These are phyloP conservation scores for Drosophila eohydei DNA, from an alignment of 2,888 invertebrate species.

Conservation along the genomic window DNA sequence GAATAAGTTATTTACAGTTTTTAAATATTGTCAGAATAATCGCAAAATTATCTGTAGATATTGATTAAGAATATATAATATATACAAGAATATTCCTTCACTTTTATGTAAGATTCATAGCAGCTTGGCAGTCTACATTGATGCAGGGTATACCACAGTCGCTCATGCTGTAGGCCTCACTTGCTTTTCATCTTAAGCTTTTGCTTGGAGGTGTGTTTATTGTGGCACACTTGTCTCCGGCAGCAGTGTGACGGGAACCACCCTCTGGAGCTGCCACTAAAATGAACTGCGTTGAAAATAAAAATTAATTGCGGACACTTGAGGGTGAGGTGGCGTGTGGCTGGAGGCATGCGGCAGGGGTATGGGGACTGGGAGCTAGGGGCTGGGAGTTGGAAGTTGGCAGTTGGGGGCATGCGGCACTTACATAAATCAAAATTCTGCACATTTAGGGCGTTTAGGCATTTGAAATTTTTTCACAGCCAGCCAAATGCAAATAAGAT, in stretches of 20 bases:
- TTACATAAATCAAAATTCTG: conserved; percentile 65
- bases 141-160: conserved; percentile 19
- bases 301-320: conserved; percentile 60
- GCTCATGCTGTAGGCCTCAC: neutral
- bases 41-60: too few relatives aligned
- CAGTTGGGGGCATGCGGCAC: conserved; percentile 12
- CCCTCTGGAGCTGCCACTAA: conserved; percentile 21
- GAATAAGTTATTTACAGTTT: too few relatives aligned
- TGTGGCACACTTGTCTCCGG: conserved; percentile 46
- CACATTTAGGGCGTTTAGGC: conserved; percentile 58
- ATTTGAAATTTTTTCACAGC: conserved; percentile 31
- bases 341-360: neutral
- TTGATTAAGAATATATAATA: too few relatives aligned
- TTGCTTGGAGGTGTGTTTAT: conserved; percentile 58
- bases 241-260: conserved; percentile 15
- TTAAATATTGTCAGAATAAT: too few relatives aligned
- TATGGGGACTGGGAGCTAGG: neutral
- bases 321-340: conserved; percentile 4
- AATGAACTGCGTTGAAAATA: conserved; percentile 50
- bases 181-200: conserved; percentile 4
- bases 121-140: neutral
- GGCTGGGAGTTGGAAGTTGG: neutral
- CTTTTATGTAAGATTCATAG: too few relatives aligned
- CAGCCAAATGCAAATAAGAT: conserved; percentile 55
- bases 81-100: too few relatives aligned